phyloP scores from a whole-genome alignment of 1,140 invertebrate species.

The Pseudomyrmex concolor region DNA sequence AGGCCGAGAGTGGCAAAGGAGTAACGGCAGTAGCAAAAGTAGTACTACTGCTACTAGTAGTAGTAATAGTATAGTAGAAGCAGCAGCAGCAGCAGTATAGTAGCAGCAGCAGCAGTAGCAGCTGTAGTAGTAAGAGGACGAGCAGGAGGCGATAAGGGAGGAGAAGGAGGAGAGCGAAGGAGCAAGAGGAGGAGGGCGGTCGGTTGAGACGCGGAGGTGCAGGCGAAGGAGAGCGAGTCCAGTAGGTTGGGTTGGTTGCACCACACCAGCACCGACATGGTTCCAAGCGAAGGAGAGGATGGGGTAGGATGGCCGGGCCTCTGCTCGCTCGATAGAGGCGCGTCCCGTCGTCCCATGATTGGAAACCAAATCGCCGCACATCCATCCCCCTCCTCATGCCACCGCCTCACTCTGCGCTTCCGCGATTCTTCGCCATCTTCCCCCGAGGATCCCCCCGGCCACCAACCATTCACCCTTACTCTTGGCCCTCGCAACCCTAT shows the following conservation, averaged over 20 bases:
- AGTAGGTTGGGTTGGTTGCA: constrained; percentile 79
- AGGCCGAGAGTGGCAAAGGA: constrained; percentile 68
- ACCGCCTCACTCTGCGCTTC: constrained; percentile 64
- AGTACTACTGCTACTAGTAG: constrained; percentile 14
- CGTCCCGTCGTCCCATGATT: constrained; percentile 85
- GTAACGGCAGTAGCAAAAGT: constrained; percentile 47
- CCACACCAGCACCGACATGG: constrained; percentile 79
- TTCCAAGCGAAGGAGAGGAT: constrained; percentile 78
- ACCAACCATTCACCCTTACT: constrained; percentile 75
- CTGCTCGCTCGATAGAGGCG: constrained; percentile 85
- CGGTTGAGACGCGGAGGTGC: constrained; percentile 77
- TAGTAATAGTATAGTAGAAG: background rate
- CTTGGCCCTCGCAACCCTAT: constrained; percentile 73
- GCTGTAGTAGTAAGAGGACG: constrained; percentile 65
- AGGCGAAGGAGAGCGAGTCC: constrained; percentile 75
- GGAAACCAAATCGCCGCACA: constrained; percentile 86
- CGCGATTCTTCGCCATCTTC: constrained; percentile 67
- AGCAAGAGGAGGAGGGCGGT: constrained; percentile 67
- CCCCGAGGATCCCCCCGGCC: constrained; percentile 64
- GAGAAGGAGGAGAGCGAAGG: constrained; percentile 57
- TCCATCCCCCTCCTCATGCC: constrained; percentile 78
- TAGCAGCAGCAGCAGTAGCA: constrained; percentile 52
- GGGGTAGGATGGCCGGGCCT: constrained; percentile 83
- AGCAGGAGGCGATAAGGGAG: constrained; percentile 62
- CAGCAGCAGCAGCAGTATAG: constrained; percentile 11